phyloP scores from a whole-genome alignment of 2,797 vertebrate species.

The Coreius guichenoti region DNA sequence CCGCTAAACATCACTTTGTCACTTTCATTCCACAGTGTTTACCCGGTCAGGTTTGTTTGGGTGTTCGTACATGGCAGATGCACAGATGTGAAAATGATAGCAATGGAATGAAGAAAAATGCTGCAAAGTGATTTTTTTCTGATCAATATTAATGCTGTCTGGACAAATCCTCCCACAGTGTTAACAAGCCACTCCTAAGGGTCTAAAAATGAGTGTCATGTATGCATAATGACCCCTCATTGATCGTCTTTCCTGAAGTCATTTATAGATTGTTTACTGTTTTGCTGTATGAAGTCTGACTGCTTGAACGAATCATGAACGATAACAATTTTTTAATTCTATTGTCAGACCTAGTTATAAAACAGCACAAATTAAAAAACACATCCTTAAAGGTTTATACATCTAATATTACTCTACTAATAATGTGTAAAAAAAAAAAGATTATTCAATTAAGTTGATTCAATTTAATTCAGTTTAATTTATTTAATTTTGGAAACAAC shows the following conservation, averaged over 20 bases:
- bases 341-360: neutral
- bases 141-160: constrained; percentile 67
- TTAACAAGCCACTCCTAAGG: constrained; percentile 52
- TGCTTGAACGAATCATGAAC: neutral
- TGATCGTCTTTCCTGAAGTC: constrained; percentile 32
- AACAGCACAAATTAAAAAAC: neutral
- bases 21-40: constrained; percentile 69
- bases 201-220: constrained; percentile 21
- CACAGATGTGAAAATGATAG: constrained; percentile 66
- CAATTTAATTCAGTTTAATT: no score
- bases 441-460: neutral
- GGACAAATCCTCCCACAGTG: constrained; percentile 45
- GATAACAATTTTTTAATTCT: neutral
- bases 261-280: neutral
- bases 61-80: constrained; percentile 64
- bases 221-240: constrained; percentile 38
- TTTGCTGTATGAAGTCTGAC: constrained; percentile 5
- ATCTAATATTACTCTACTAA: neutral
- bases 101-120: constrained; percentile 70
- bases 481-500: neutral
- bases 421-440: neutral
- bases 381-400: neutral
- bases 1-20: constrained; percentile 67
- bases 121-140: constrained; percentile 54
- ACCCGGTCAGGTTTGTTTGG: constrained; percentile 64